Conservation (phyloP, 2,113 vertebrate species). For the Carassius gibelio region DNA sequence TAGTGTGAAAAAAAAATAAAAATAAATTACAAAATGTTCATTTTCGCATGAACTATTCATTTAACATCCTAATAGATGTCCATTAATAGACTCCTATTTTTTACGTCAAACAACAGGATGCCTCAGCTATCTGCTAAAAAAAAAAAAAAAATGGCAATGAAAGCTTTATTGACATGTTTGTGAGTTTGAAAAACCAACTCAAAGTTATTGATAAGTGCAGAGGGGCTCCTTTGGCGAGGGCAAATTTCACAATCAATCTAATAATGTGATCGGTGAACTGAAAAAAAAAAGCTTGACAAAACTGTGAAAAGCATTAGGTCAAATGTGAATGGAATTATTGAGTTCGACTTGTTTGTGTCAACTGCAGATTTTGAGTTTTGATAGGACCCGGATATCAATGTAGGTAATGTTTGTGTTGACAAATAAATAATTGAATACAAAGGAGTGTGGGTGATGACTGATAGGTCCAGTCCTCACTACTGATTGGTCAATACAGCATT, state of each 20-base stretch:
- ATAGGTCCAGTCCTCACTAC: neutral
- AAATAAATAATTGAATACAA: neutral
- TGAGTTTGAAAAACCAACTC: neutral
- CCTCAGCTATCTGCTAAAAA: neutral
- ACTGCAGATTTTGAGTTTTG: neutral
- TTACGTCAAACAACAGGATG: neutral
- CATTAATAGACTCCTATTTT: neutral
- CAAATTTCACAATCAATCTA: constrained; percentile 6
- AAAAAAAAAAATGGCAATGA: neutral
- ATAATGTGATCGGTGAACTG: neutral
- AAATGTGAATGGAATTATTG: neutral
- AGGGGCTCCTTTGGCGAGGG: neutral
- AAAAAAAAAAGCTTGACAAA: neutral
- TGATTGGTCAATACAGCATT: neutral
- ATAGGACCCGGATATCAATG: neutral
- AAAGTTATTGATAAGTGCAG: constrained; percentile 21
- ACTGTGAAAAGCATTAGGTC: neutral
- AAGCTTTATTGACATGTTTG: constrained; percentile 26
- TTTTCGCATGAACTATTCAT: neutral
- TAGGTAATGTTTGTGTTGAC: neutral
- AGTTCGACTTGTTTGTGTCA: neutral
- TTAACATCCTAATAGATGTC: neutral
- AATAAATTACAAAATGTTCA: too few relatives aligned
- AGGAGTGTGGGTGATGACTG: neutral
- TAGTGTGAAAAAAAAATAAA: too few relatives aligned